Percentiles rank a stretch among this genome's conserved stretches.
phyloP scores from a whole-genome alignment of 2,113 vertebrate species.

The Mesocricetus auratus region DNA sequence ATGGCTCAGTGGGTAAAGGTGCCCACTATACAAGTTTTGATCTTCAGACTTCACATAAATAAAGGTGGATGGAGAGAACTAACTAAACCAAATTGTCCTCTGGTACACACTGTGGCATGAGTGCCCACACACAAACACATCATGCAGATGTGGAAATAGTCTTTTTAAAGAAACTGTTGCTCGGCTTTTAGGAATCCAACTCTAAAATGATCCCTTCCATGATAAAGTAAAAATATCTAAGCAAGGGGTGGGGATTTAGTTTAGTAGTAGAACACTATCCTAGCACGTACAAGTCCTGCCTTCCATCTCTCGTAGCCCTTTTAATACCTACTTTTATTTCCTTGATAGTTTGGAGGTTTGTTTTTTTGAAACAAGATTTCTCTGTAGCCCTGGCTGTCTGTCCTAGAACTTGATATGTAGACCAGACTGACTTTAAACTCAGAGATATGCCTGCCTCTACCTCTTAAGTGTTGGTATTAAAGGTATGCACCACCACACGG shows the following conservation, averaged over 20 bases:
- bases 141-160: not conserved
- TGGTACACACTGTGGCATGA: not conserved
- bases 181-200: slow-evolving; percentile 14
- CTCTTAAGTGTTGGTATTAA: not conserved
- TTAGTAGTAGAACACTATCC: not conserved
- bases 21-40: not conserved
- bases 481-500: not conserved
- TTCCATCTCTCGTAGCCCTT: not conserved
- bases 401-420: not conserved
- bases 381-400: not conserved
- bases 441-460: not conserved
- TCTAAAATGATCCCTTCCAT: not conserved
- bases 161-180: not conserved
- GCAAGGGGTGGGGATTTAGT: not conserved
- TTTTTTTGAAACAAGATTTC: not conserved
- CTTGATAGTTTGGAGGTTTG: not conserved
- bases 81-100: not conserved
- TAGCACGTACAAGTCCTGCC: too few species aligned
- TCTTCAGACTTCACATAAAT: not conserved
- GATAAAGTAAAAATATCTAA: not conserved
- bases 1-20: not conserved
- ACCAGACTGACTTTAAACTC: not conserved
- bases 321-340: not conserved
- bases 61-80: not conserved
- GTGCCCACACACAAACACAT: not conserved